These are phyloP conservation scores for Rhagonycha fulva DNA, from an alignment of 2,888 invertebrate genomes.

Conservation along the genomic window DNA sequence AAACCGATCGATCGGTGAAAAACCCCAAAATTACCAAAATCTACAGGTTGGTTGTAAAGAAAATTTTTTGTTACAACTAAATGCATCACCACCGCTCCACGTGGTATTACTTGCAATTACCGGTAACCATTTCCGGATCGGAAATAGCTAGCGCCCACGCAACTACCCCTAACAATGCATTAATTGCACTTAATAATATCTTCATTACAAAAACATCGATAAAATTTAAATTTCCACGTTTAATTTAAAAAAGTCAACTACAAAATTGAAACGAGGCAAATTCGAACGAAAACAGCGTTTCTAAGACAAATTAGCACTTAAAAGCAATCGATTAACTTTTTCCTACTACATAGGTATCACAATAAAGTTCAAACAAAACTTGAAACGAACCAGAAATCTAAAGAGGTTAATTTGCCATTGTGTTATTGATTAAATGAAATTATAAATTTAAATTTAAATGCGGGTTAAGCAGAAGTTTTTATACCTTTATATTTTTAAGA, in stretches of 20 bases:
- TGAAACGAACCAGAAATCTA: conserved; percentile 42
- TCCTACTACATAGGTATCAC: not conserved
- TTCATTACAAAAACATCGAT: not conserved
- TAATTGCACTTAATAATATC: conserved; percentile 34
- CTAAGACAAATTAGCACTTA: conserved; percentile 6
- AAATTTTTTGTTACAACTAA: conserved; percentile 24
- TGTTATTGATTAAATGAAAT: conserved; percentile 48
- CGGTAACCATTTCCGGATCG: conserved; percentile 54
- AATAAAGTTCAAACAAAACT: conserved; percentile 10
- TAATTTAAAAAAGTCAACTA: not conserved
- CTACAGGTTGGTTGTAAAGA: not conserved
- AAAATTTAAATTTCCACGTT: not conserved
- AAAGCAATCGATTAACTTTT: conserved; percentile 2
- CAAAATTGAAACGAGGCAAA: not conserved
- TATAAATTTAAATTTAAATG: conserved; percentile 47
- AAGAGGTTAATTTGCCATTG: conserved; percentile 45
- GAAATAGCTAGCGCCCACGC: conserved; percentile 51
- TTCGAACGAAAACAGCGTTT: not conserved
- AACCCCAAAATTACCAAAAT: not conserved
- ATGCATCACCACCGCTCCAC: conserved; percentile 43
- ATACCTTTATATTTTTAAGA: not conserved
- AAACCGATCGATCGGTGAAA: not conserved
- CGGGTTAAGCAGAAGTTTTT: conserved; percentile 33
- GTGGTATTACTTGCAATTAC: conserved; percentile 55
- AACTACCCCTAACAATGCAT: conserved; percentile 36